Percentiles rank a stretch among this genome's conserved stretches.
Conservation (phyloP, 2,888 invertebrate species). For the Plebejus melissa region DNA sequence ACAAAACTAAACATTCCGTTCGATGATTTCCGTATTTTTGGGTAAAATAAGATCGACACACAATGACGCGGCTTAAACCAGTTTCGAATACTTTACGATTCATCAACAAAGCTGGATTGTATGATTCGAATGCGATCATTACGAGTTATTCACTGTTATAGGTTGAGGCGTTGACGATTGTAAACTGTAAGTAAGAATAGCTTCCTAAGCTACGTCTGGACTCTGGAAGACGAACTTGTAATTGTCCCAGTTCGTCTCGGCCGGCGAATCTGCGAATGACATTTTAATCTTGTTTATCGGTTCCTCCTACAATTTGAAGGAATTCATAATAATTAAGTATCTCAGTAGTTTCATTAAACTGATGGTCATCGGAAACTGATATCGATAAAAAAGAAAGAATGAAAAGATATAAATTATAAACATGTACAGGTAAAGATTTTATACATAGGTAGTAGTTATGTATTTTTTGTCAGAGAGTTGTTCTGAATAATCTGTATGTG, state of each 20-base stretch:
- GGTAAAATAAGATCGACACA: conserved; percentile 48
- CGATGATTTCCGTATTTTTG: conserved; percentile 78
- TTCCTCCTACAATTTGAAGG: neutral
- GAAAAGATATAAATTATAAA: neutral
- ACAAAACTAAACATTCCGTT: conserved; percentile 80
- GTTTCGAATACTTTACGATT: conserved; percentile 28
- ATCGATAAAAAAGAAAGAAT: neutral
- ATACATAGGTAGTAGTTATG: neutral
- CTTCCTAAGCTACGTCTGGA: neutral
- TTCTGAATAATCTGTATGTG: conserved; percentile 38
- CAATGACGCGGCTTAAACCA: conserved; percentile 32
- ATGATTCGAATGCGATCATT: conserved; percentile 20
- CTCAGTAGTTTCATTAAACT: neutral
- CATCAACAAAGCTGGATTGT: conserved; percentile 5
- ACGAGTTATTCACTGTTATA: neutral
- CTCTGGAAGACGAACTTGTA: neutral
- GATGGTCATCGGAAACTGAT: neutral
- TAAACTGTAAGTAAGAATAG: neutral
- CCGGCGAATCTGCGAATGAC: neutral
- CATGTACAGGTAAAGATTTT: neutral
- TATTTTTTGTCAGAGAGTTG: neutral
- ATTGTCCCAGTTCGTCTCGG: neutral
- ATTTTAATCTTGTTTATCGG: neutral
- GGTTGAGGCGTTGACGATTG: too few relatives aligned
- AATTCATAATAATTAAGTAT: neutral